Evolutionary conservation across 2,888 invertebrate genomes (phyloP), one percentile per base, ranked within the genome.

Genomic region (Punctoribates punctum): DNA sequence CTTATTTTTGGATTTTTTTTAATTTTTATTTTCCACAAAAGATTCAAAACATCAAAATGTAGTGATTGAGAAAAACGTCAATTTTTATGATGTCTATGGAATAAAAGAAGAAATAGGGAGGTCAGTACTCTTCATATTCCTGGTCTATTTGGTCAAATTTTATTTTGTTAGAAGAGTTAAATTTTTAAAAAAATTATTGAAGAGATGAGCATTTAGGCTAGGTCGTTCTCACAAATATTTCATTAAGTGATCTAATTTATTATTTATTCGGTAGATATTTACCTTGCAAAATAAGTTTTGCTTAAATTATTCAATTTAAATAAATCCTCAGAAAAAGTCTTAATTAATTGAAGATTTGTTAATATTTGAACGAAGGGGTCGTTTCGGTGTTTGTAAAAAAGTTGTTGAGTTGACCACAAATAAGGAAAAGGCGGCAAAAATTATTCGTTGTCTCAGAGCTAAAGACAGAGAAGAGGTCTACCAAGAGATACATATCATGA

Each of bases 401-500:
- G 86, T 85, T 77, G 82, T 87, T 60, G 91, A 93, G 80, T 90
- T 88, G 81, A 83, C 84, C 1, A 87, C 88, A 0, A 86, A 86
- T 11, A 87, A 88, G 73, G 87, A 88, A 79, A 88, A 90, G 81
- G 95, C 95, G 0, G 94, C 93, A 6, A 96, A 96, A 84, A 88
- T 91, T 80, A 88, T 94, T 17, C 88, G 89, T 81, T 91, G 90
- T 79, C 88, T 90, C 60, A 90, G 89, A 78, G 84, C 88, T 15
- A 88, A 89, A 79, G 92, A 91, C 83, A 88, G 89, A 77, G 89
- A 90, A 78, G 90, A 91, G 82, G 92, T 92, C 8, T 86, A 88
- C 75, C 90, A 91, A 78, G 95, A 96, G 85, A 91, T 94, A 75
- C 89, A 90, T 78, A 91, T 95, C 78, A 93, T 96, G 93, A 92